phyloP scores from a whole-genome alignment of 1,140 invertebrate genomes.

The Linepithema humile region DNA sequence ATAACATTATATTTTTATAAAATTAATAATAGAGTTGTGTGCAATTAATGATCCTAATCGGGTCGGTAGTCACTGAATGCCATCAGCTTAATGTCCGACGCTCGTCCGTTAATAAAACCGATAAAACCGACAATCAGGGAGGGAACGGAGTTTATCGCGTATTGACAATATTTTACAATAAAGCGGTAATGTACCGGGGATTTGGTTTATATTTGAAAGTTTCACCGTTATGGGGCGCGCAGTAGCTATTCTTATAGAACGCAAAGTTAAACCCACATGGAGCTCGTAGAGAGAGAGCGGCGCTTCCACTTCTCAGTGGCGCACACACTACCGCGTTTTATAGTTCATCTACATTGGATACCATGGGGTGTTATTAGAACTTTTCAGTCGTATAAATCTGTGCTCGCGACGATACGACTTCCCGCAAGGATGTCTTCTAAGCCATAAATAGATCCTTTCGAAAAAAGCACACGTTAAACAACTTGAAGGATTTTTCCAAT shows the following conservation, averaged over 20 bases:
- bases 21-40: conserved; percentile 13
- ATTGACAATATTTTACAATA: conserved; percentile 66
- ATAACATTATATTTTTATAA: not conserved
- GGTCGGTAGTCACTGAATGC: not conserved
- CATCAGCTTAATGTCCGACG: not conserved
- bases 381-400: conserved; percentile 58
- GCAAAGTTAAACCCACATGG: conserved; percentile 58
- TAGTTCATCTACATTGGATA: conserved; percentile 58
- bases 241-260: conserved; percentile 52
- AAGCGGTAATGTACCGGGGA: conserved; percentile 58
- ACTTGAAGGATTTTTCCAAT: not conserved
- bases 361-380: conserved; percentile 57
- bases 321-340: conserved; percentile 24
- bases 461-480: not conserved
- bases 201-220: conserved; percentile 63
- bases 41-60: conserved; percentile 34
- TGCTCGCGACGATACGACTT: conserved; percentile 5
- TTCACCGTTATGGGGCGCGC: conserved; percentile 10
- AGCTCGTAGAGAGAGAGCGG: conserved; percentile 44
- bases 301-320: conserved; percentile 12
- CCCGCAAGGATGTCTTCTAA: not conserved
- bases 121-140: conserved; percentile 22
- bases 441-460: not conserved
- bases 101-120: conserved; percentile 31
- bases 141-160: conserved; percentile 55